phyloP scores from a whole-genome alignment of 2,888 invertebrate genomes.

The Listrodromus nycthemerus region DNA sequence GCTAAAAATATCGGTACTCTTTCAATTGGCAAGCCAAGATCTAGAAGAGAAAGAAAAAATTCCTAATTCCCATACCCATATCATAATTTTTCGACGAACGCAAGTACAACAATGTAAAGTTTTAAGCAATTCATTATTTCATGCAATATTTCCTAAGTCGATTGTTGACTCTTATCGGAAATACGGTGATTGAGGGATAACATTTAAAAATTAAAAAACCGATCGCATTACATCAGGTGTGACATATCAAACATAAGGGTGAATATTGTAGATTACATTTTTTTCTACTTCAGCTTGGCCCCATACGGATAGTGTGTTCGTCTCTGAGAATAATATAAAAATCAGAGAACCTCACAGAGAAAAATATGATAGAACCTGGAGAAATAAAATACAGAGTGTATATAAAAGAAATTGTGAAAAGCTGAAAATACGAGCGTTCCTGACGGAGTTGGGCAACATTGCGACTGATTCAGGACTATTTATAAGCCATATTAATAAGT shows the following conservation, averaged over 20 bases:
- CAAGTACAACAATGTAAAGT: slow-evolving; percentile 34
- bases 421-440: not conserved
- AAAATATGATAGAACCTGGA: slow-evolving; percentile 19
- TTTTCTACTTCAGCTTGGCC: slow-evolving; percentile 17
- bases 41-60: slow-evolving; percentile 16
- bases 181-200: slow-evolving; percentile 22
- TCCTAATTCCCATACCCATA: slow-evolving; percentile 37
- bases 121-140: slow-evolving; percentile 50
- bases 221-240: slow-evolving; percentile 21
- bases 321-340: slow-evolving; percentile 52
- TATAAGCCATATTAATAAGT: not conserved
- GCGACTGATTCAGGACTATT: not conserved
- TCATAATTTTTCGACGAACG: slow-evolving; percentile 25
- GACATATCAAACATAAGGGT: slow-evolving; percentile 44
- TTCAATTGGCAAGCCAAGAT: slow-evolving; percentile 42
- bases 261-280: slow-evolving; percentile 16
- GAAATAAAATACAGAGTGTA: slow-evolving; percentile 17
- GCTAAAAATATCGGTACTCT: not conserved
- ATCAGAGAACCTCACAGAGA: slow-evolving; percentile 25
- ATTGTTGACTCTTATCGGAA: not conserved
- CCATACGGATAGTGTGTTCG: slow-evolving; percentile 38
- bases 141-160: slow-evolving; percentile 48
- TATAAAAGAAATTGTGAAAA: slow-evolving; percentile 12
- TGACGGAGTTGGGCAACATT: not conserved
- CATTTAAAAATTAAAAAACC: slow-evolving; percentile 27